Conservation (phyloP, 2,888 invertebrate species). For the Drosophila nigritarsus region DNA sequence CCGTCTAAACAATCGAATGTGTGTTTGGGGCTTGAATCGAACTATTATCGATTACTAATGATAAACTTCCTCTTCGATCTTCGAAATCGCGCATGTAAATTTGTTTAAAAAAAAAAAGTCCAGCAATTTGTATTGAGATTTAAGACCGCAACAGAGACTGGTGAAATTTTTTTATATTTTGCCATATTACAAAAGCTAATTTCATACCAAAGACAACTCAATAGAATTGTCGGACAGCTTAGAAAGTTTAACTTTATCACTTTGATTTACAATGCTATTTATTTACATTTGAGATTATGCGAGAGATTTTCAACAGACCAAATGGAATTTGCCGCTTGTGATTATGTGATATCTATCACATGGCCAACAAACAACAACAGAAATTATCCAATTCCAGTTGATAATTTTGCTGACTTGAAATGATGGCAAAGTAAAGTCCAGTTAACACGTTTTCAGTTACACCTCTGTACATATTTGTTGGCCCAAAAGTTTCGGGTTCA, state of each 20-base stretch:
- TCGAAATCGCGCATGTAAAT: conserved; percentile 47
- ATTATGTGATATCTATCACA: conserved; percentile 37
- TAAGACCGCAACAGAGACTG: conserved; percentile 23
- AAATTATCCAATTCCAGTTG: conserved; percentile 5
- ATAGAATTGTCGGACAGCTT: conserved; percentile 58
- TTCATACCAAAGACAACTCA: conserved; percentile 27
- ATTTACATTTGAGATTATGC: conserved; percentile 28
- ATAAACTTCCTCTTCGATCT: conserved; percentile 62
- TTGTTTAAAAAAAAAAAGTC: conserved; percentile 9
- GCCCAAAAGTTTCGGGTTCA: conserved; percentile 54
- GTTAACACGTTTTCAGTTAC: conserved; percentile 56
- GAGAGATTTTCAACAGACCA: conserved; percentile 29
- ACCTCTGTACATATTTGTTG: conserved; percentile 21
- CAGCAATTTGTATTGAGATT: conserved; percentile 43
- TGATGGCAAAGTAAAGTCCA: conserved; percentile 28
- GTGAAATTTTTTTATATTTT: conserved; percentile 58
- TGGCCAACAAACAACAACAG: not conserved
- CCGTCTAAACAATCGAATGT: conserved; percentile 32
- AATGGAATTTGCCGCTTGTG: conserved; percentile 29
- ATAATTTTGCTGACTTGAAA: conserved; percentile 48
- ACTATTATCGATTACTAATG: conserved; percentile 49
- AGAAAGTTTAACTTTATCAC: conserved; percentile 62
- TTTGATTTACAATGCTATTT: conserved; percentile 25
- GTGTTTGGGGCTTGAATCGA: conserved; percentile 52
- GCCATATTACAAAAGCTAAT: conserved; percentile 25